Base-by-base conservation (phyloP, 2,113 vertebrate genomes). In the Heterochromis multidens region DNA sequence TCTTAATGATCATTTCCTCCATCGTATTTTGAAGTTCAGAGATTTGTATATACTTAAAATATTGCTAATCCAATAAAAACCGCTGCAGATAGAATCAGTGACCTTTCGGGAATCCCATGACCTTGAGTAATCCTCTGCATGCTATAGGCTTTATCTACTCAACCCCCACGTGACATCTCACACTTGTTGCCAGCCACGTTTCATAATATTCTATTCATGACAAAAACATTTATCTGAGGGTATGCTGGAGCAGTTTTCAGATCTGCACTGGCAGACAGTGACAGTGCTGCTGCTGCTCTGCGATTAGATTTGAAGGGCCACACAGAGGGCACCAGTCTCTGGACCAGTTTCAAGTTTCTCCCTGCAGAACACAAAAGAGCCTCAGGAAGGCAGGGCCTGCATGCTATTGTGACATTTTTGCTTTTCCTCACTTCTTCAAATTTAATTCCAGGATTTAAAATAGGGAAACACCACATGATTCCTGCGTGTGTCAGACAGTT, bases 61-160 rank as follows among this genome's bases (percentile, higher is more conserved):
- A 17, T 29, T 27, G 12, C 25, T 6, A 63, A 60, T 2, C 52
- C 9, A n/a, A 33, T 76, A 5, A n/a, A n/a, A 21, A 74, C n/a
- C 2, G 4, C 46, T 54, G 19, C 11, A 33, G 27, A 33, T 8
- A 74, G 46, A 74, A 9, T 14, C 3, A 1, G 1, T 31, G 62
- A 83, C 77, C 63, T 87, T 77, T 67, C 8, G 4, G 19, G 29
- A 49, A 88, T 82, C 87, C 88, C 59, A 57, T 56, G 83, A 93
- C 89, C 88, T 88, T 87, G 40, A 76, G 81, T 35, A 16, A 74
- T 60, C 16, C 21, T 23, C 11, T 35, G 43, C 0, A 2, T 10
- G 25, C 23, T 46, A n/a, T 12, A 13, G 40, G 37, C 25, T 57
- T 84, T 72, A 82, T 88, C 80, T 87, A 12, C 56, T 16, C n/a